Base-by-base conservation (phyloP, 2,888 invertebrate species). In the Ctenicera cuprea region DNA sequence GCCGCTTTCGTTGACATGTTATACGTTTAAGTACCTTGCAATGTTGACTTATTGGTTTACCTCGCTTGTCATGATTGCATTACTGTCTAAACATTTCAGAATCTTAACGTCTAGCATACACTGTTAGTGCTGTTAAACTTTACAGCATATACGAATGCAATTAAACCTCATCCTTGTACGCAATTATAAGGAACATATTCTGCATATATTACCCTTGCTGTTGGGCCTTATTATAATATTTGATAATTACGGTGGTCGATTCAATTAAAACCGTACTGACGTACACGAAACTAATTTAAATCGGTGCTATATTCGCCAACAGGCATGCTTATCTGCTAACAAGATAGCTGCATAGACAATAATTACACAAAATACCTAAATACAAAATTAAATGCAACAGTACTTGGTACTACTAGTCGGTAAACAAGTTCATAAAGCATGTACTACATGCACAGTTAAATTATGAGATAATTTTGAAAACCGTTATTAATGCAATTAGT, bases 401-500 rank as follows among this genome's bases (percentile, higher is more conserved):
- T 59, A 52, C 69, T 69, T 61, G 37, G 50, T 22, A 26, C 48
- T 62, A 33, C 48, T 62, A 33, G 48, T 48, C 48, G 37, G 61
- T 48, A 38, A 68, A 52, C 69, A 59, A n/a, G 52, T 57, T 41
- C 16, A 57, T 48, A 41, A 64, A 64, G 65, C 65, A 37, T 20
- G 12, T 14, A 33, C 16, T 22, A 41, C 65, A 65, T 52, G 65
- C 65, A 45, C 45, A 16, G 50, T 12, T 63, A 52, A 62, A 43
- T 62, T 62, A 62, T 43, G 62, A 62, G 43, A 62, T 30, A 45
- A 50, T 65, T 65, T 65, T 65, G 64, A 65, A 65, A 54, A 63
- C 70, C 52, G 38, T 63, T 63, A 63, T 70, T 62, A 70, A 70
- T 52, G 52, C 70, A 63, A 63, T 63, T 70, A 63, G 30, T 18